Percentiles rank a stretch among this genome's conserved stretches.
These are phyloP conservation scores for Arion vulgaris DNA, from an alignment of 1,140 invertebrate species.

Conservation along the genomic window DNA sequence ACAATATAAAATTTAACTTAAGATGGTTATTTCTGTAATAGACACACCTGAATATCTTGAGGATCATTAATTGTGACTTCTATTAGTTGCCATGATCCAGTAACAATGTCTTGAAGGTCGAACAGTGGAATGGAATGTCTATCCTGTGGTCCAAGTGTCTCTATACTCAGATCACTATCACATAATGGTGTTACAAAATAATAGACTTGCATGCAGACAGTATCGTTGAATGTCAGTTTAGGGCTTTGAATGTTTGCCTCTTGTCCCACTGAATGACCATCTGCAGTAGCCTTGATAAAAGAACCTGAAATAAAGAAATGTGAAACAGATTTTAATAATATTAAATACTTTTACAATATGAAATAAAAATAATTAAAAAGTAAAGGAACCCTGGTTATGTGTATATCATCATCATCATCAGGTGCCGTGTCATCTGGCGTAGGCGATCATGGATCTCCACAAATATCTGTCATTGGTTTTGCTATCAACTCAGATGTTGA, in stretches of 20 bases:
- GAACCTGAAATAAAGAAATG: background rate
- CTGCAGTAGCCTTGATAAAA: background rate
- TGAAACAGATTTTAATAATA: too few relatives aligned
- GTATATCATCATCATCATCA: too few relatives aligned
- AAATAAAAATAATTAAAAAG: too few relatives aligned
- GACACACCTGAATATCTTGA: background rate
- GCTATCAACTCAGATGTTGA: too few relatives aligned
- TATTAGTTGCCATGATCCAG: background rate
- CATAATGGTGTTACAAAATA: slow-evolving; percentile 1
- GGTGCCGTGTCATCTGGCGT: too few relatives aligned
- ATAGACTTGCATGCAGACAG: background rate
- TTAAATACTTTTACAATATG: too few relatives aligned
- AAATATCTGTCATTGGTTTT: too few relatives aligned
- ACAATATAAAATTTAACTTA: too few relatives aligned
- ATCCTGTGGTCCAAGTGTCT: slow-evolving; percentile 8
- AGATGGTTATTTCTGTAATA: too few relatives aligned
- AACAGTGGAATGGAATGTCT: background rate
- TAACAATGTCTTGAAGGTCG: background rate
- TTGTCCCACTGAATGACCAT: background rate
- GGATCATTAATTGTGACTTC: background rate
- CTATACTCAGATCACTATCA: background rate
- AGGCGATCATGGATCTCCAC: too few relatives aligned
- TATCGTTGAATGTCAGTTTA: background rate
- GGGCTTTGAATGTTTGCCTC: background rate
- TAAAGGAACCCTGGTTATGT: too few relatives aligned